Evolutionary conservation across 2,113 vertebrate genomes (phyloP), one percentile per base, ranked within the genome.

Genomic region (Vulpes vulpes): DNA sequence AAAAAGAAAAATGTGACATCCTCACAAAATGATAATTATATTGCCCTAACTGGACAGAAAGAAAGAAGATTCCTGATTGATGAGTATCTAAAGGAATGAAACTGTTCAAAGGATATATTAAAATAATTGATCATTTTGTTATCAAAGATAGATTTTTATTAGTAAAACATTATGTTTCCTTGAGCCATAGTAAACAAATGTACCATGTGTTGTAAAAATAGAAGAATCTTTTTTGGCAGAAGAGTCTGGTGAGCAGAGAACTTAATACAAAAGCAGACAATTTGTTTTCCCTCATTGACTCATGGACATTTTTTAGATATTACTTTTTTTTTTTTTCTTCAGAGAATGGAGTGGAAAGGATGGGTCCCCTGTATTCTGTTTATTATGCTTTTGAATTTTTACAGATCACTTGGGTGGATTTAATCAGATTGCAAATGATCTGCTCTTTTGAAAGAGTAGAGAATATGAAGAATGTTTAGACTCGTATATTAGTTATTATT

Each of bases 41-140:
- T 81, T 93, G 35, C 65, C 38, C 59, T 94, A 98, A 96, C 69
- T 60, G 87, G 90, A 74, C 43, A 91, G 82, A 94, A 92, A 71
- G 89, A 97, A 82, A 97, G 93, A 96, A 89, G 17, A 20, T 3
- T 65, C 11, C 22, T 84, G 55, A 51, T 93, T 12, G 88, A 74
- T 96, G 91, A 2, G 67, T 96, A 95, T 92, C 62, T 97, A 83
- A 64, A 96, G n/a, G 67, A 98, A 97, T 76, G n/a, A 94, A 96
- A 79, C 35, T 43, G 43, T 43, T 43, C 35, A 32, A 35, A 78
- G 11, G 11, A 8, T 81, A 62, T 76, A 27, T 89, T 76, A 55
- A 95, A 92, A 55, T 53, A 80, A 55, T 91, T 74, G 23, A 78
- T 85, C 95, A 91, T 76, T 67, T 17, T 82, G 62, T 91, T 93